Percentiles rank a stretch among this genome's conserved stretches.
Conservation (phyloP, 2,797 vertebrate genomes). For the Enteromius thamalakanensis region DNA sequence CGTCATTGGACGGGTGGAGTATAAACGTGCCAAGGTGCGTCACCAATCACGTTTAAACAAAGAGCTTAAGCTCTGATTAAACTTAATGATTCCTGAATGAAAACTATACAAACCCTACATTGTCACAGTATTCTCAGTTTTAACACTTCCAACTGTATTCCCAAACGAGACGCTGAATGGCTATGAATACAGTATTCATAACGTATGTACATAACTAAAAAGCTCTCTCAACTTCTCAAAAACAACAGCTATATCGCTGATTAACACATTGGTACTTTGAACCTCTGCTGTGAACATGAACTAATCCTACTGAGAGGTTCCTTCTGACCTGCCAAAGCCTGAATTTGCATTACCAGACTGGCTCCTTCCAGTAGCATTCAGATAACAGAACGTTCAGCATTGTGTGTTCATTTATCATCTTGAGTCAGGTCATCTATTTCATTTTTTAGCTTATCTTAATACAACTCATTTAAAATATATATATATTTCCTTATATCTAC, state of each 20-base stretch:
- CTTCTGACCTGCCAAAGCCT: constrained; percentile 13
- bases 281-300: constrained; percentile 6
- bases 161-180: background rate
- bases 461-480: background rate
- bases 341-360: constrained; percentile 22
- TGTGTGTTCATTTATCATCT: background rate
- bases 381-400: background rate
- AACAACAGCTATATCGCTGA: background rate
- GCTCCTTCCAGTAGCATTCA: background rate
- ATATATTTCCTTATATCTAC: background rate
- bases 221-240: background rate
- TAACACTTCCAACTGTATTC: background rate
- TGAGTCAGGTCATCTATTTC: background rate
- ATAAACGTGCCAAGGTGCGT: constrained; percentile 85
- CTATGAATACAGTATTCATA: background rate
- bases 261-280: constrained; percentile 17
- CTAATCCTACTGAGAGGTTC: background rate
- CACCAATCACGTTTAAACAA: background rate
- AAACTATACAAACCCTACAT: background rate
- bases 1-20: constrained; percentile 77
- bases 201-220: background rate
- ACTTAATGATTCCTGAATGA: background rate
- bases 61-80: background rate
- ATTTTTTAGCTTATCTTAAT: background rate
- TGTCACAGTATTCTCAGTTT: no score